Percentiles rank a stretch among this genome's conserved stretches.
These are phyloP conservation scores for Mellilla xanthometata DNA, from an alignment of 2,888 invertebrate genomes.

Conservation along the genomic window DNA sequence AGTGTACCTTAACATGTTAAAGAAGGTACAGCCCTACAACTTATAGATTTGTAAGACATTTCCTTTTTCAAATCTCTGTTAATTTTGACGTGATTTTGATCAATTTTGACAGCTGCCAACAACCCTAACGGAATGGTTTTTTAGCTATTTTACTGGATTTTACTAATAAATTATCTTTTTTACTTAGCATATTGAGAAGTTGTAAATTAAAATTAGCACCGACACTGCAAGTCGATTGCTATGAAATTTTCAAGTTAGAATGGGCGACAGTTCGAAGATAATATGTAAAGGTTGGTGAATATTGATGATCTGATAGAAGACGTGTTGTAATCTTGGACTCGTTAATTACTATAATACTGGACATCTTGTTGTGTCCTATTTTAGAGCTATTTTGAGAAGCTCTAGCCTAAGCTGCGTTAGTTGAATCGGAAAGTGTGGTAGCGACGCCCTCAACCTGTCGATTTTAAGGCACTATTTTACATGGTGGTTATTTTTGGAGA, in stretches of 20 bases:
- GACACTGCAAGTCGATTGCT: constrained; percentile 52
- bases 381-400: too few species aligned
- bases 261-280: constrained; percentile 71
- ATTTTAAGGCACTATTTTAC: too few species aligned
- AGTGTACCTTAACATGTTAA: not conserved
- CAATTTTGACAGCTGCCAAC: constrained; percentile 51
- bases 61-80: constrained; percentile 64
- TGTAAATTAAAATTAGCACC: constrained; percentile 57
- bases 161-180: constrained; percentile 62
- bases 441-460: too few species aligned
- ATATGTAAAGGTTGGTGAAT: constrained; percentile 58
- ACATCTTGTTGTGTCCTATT: too few species aligned
- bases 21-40: constrained; percentile 23
- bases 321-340: too few species aligned
- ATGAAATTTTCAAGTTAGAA: constrained; percentile 75
- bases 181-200: constrained; percentile 56
- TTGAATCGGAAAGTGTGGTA: too few species aligned
- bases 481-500: too few species aligned
- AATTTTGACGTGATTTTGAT: constrained; percentile 56
- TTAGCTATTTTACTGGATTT: constrained; percentile 70
- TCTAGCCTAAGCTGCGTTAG: too few species aligned
- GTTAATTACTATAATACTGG: too few species aligned
- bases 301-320: too few species aligned
- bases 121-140: constrained; percentile 77
- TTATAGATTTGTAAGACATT: constrained; percentile 63